Evolutionary conservation across 2,113 vertebrate genomes (phyloP), one percentile per base, ranked within the genome.

Genomic region (Eulemur rufifrons): DNA sequence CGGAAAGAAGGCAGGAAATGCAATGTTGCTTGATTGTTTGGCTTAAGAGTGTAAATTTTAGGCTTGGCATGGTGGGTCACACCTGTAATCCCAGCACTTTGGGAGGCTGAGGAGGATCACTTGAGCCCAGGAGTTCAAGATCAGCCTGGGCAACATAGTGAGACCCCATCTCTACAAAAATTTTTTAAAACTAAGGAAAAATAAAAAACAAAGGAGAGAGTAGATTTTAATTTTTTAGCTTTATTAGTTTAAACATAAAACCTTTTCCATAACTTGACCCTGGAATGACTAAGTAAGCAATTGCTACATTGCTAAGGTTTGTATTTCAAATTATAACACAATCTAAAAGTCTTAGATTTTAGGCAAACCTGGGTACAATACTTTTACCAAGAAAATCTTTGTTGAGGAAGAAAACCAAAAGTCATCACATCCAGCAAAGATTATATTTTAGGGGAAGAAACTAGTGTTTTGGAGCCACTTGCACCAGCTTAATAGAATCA

Each of bases 401-500:
- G 59, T 93, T 69, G 85, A 96, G 34, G 23, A 34, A 73, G 18
- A 94, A 82, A 91, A 18, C 20, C 27, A 6, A 39, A 93, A 85
- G 50, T 90, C 50, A 56, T 37, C 21, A 52, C 34, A 27, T 45
- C 45, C 54, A 69, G 29, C 74, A 96, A 95, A 78, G 42, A 63
- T 74, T 45, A 12, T 86, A 80, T 76, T 97, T 83, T 89, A 32
- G 66, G 59, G 39, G 45, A 61, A 96, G 64, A 91, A 80, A 37
- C 18, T 39, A 66, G 42, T 64, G 37, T 83, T 77, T 90, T 32
- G 47, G 86, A 73, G 23, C 27, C n/a, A 80, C 10, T 54, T 47
- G 39, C 29, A 84, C 27, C 14, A 78, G 69, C 42, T 88, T 82
- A 50, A 91, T 37, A 77, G 66, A 97, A 83, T 23, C 32, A 34